Conservation (phyloP, 2,888 invertebrate species). For the Apotomis betuletana region DNA sequence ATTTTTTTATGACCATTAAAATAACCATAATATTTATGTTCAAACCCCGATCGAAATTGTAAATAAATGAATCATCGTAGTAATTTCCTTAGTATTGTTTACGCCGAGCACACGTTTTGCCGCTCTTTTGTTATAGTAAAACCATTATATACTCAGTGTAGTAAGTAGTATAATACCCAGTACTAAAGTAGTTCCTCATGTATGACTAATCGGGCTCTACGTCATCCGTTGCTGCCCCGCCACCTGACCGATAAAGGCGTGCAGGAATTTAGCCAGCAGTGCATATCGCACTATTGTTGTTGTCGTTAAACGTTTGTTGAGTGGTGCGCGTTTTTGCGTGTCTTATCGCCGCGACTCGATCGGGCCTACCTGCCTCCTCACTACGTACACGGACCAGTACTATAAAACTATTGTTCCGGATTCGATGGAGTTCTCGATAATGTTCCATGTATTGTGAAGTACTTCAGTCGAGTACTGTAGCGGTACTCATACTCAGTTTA, state of each 20-base stretch:
- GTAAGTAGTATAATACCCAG: slow-evolving; percentile 1
- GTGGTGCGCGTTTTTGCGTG: slow-evolving; percentile 58
- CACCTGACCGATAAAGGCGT: slow-evolving; percentile 38
- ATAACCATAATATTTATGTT: slow-evolving; percentile 5
- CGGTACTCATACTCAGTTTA: slow-evolving; percentile 54
- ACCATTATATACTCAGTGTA: slow-evolving; percentile 38
- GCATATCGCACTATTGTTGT: slow-evolving; percentile 23
- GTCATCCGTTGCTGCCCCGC: slow-evolving; percentile 49
- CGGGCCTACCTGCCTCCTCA: slow-evolving; percentile 56
- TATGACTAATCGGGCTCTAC: slow-evolving; percentile 18
- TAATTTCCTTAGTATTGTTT: slow-evolving; percentile 61
- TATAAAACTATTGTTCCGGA: slow-evolving; percentile 69
- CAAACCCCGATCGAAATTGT: slow-evolving; percentile 11
- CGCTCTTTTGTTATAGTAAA: slow-evolving; percentile 56
- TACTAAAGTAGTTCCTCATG: slow-evolving; percentile 12
- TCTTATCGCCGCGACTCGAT: slow-evolving; percentile 64
- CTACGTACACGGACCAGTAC: slow-evolving; percentile 57
- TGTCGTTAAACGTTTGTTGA: slow-evolving; percentile 36
- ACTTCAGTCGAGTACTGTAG: slow-evolving; percentile 51
- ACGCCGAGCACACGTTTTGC: slow-evolving; percentile 56
- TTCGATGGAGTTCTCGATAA: slow-evolving; percentile 66
- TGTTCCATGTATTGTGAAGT: slow-evolving; percentile 54
- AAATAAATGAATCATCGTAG: slow-evolving; percentile 44
- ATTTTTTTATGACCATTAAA: not conserved
- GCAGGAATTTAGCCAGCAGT: slow-evolving; percentile 32